A percentile compares a stretch with the other conserved stretches of the same genome.
These are phyloP conservation scores for Catharus fuscescens DNA, from an alignment of 2,113 vertebrate genomes.

Conservation along the genomic window DNA sequence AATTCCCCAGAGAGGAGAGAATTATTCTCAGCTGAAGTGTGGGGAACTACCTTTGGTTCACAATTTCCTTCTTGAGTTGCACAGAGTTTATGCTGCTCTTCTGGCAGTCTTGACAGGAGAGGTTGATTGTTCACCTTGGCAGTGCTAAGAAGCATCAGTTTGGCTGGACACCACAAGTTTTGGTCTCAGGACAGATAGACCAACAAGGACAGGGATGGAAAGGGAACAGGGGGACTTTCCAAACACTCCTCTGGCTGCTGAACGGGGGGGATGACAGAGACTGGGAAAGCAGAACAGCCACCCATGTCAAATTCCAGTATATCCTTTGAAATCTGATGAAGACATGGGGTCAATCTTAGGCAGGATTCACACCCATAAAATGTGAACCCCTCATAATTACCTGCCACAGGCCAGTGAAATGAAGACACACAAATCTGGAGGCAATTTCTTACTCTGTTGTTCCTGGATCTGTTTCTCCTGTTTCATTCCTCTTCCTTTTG, in stretches of 20 bases:
- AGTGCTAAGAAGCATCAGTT: background rate
- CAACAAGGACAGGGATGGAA: background rate
- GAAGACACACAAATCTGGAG: background rate
- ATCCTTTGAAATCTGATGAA: background rate
- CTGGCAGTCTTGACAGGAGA: background rate
- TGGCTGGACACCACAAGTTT: background rate
- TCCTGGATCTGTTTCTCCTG: background rate
- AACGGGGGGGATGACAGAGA: background rate
- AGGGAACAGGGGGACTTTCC: background rate
- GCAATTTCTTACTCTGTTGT: background rate
- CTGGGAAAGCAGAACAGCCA: background rate
- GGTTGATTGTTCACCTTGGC: background rate
- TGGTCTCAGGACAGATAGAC: background rate
- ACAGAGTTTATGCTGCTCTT: background rate
- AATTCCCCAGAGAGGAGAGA: background rate
- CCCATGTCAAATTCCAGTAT: background rate
- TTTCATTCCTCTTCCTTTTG: background rate
- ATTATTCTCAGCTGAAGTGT: background rate
- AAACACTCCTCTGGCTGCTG: background rate
- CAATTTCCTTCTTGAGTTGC: background rate
- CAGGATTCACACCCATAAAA: background rate
- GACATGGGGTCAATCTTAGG: background rate
- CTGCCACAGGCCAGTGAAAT: background rate
- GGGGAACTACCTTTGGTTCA: background rate
- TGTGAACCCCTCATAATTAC: background rate